Evolutionary conservation across 1,140 invertebrate genomes (phyloP).

Genomic region (Pogonomyrmex barbatus): DNA sequence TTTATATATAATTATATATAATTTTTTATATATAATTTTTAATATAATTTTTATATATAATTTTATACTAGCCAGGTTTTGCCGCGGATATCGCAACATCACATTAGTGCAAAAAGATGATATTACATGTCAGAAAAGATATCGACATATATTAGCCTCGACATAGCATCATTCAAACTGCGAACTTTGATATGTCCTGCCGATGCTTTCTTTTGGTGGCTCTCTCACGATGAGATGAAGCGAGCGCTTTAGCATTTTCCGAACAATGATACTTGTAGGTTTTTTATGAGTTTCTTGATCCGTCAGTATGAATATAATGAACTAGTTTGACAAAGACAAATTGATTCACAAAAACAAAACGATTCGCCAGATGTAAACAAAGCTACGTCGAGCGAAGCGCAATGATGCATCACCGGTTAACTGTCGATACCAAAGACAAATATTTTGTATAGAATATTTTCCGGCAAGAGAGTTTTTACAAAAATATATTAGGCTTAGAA

Average conservation of each 20-base stretch:
- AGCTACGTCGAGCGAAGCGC: conserved; percentile 5
- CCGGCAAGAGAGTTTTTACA: too few relatives aligned
- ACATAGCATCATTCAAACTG: conserved; percentile 30
- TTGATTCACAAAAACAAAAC: conserved; percentile 3
- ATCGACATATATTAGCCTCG: conserved; percentile 19
- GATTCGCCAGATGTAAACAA: conserved; percentile 51
- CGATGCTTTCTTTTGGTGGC: not conserved
- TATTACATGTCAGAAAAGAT: not conserved
- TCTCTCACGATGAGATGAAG: conserved; percentile 10
- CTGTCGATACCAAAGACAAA: not conserved
- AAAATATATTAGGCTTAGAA: too few relatives aligned
- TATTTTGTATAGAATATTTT: too few relatives aligned
- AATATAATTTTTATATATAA: too few relatives aligned
- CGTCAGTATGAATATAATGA: not conserved
- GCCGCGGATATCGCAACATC: not conserved
- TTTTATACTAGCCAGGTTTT: not conserved
- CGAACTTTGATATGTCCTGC: not conserved
- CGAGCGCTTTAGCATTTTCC: conserved; percentile 37
- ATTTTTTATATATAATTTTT: not conserved
- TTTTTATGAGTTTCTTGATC: conserved; percentile 36
- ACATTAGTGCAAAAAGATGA: not conserved
- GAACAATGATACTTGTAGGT: conserved; percentile 39
- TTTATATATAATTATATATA: not conserved
- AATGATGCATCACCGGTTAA: conserved; percentile 25
- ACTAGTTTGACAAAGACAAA: conserved; percentile 57